phyloP scores from a whole-genome alignment of 2,888 invertebrate species.

The Helobdella robusta region DNA sequence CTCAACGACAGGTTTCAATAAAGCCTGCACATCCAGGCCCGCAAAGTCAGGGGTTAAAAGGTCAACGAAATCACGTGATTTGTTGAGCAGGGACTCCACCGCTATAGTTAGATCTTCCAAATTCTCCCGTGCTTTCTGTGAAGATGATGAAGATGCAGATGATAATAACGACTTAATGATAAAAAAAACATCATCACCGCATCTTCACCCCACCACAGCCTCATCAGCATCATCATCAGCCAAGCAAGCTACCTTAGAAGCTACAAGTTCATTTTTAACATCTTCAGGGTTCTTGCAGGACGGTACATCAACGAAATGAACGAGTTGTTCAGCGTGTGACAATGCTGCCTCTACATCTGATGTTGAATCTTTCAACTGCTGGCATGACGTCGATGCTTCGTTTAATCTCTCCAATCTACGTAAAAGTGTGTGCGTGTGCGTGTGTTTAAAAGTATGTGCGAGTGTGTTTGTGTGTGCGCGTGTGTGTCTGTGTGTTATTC shows the following conservation, averaged over 20 bases:
- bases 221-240: too few relatives aligned
- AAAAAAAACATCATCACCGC: too few relatives aligned
- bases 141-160: too few relatives aligned
- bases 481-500: too few relatives aligned
- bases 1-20: slow-evolving; percentile 35
- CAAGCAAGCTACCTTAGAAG: slow-evolving; percentile 24
- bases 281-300: slow-evolving; percentile 23
- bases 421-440: too few relatives aligned
- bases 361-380: slow-evolving; percentile 34
- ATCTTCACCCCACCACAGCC: too few relatives aligned
- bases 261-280: slow-evolving; percentile 23
- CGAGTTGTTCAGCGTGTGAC: slow-evolving; percentile 11
- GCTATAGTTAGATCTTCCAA: slow-evolving; percentile 47
- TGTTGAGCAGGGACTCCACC: slow-evolving; percentile 45
- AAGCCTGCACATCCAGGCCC: slow-evolving; percentile 43
- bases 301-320: slow-evolving; percentile 24
- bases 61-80: slow-evolving; percentile 47
- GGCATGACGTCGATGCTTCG: slow-evolving; percentile 45
- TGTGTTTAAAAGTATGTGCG: too few relatives aligned
- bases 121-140: slow-evolving; percentile 43
- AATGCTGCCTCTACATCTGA: slow-evolving; percentile 19
- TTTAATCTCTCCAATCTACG: slow-evolving; percentile 43
- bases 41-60: slow-evolving; percentile 46
- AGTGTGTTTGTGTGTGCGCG: too few relatives aligned
- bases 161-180: too few relatives aligned